These are phyloP conservation scores for Pristionchus japonicus DNA, from an alignment of 2,888 invertebrate species.

Conservation along the genomic window DNA sequence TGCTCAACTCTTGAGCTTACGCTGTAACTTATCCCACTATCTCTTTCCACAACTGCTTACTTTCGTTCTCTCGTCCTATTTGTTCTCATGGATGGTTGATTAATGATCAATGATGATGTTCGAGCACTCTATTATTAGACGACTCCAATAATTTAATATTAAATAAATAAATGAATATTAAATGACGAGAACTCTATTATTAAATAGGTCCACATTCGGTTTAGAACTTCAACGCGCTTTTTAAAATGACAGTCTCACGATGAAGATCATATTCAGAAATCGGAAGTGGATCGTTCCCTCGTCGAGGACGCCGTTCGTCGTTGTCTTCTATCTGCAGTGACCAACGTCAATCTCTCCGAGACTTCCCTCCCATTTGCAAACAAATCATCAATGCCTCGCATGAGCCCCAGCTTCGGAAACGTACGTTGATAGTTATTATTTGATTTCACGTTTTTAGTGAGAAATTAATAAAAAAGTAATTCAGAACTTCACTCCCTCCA, in stretches of 20 bases:
- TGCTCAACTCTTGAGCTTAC: neutral
- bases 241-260: neutral
- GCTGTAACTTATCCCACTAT: neutral
- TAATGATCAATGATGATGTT: no score
- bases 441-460: neutral
- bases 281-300: conserved; percentile 52
- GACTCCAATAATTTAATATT: no score
- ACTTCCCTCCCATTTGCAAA: conserved; percentile 44
- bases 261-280: neutral
- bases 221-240: no score
- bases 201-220: no score
- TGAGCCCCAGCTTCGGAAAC: conserved; percentile 42
- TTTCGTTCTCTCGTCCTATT: no score
- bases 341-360: conserved; percentile 72
- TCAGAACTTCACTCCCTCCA: neutral
- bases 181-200: no score
- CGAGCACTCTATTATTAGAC: no score
- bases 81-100: no score
- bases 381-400: conserved; percentile 39
- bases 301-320: conserved; percentile 75
- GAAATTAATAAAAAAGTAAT: neutral
- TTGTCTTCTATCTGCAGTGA: conserved; percentile 74
- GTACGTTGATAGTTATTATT: neutral
- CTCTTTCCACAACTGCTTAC: neutral
- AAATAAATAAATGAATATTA: no score